These are phyloP conservation scores for Arremon aurantiirostris DNA, from an alignment of 2,797 vertebrate species.

Conservation along the genomic window DNA sequence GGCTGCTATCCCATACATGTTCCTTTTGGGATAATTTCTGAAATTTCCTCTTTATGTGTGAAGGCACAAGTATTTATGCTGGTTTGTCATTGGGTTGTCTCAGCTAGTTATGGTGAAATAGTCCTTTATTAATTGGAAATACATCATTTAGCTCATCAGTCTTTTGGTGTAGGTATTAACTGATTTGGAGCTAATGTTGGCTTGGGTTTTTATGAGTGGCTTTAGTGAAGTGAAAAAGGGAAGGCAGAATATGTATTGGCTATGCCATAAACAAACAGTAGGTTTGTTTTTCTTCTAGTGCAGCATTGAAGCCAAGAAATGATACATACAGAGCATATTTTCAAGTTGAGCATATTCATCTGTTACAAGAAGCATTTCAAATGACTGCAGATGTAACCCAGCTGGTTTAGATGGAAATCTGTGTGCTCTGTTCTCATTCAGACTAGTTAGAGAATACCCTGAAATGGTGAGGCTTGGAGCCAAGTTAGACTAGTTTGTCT, in stretches of 20 bases:
- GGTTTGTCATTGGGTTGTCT: neutral
- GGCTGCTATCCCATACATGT: neutral
- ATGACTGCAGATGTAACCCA: neutral
- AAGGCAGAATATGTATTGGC: neutral
- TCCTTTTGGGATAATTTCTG: neutral
- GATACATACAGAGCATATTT: neutral
- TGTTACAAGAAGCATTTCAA: neutral
- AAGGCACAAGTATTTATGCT: neutral
- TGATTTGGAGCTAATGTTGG: neutral
- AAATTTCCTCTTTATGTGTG: neutral
- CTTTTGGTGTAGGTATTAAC: neutral
- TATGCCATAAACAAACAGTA: neutral
- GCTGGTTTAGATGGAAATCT: neutral
- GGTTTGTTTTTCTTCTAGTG: neutral
- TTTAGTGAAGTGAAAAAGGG: neutral
- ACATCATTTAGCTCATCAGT: neutral
- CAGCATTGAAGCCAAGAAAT: neutral
- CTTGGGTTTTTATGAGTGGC: neutral
- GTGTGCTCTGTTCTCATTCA: neutral
- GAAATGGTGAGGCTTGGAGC: neutral
- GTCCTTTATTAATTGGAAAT: neutral
- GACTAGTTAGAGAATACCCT: neutral
- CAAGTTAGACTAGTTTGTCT: neutral
- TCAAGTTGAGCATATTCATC: neutral
- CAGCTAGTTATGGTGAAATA: neutral